Evolutionary conservation across 2,888 invertebrate genomes (phyloP).

Genomic region (Rhagonycha fulva): DNA sequence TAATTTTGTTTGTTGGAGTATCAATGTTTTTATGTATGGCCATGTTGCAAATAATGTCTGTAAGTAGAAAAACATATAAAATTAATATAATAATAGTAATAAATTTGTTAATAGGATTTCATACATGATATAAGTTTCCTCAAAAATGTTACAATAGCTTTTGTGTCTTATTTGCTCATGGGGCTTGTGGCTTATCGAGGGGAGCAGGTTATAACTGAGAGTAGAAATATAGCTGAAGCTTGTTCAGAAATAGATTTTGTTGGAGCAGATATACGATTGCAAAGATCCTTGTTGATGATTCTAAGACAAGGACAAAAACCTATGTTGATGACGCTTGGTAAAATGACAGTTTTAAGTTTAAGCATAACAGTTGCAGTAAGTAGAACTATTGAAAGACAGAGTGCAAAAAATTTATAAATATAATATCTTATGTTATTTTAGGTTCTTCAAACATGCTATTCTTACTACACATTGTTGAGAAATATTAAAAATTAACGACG

Average conservation of each 20-base stretch:
- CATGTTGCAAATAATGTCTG: background rate
- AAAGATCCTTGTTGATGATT: background rate
- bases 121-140: background rate
- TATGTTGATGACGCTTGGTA: background rate
- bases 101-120: background rate
- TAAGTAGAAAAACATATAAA: no score
- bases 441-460: background rate
- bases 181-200: background rate
- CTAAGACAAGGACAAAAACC: background rate
- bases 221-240: background rate
- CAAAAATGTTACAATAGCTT: background rate
- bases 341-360: background rate
- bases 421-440: background rate
- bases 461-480: background rate
- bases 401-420: background rate
- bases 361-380: background rate
- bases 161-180: background rate
- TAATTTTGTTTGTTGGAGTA: background rate
- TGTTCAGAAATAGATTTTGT: background rate
- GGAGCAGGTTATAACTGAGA: background rate
- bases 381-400: background rate
- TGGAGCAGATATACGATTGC: background rate
- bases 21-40: background rate
- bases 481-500: background rate
- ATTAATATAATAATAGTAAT: no score